Base-by-base conservation (phyloP, 1,140 invertebrate species). In the Chionoecetes opilio region DNA sequence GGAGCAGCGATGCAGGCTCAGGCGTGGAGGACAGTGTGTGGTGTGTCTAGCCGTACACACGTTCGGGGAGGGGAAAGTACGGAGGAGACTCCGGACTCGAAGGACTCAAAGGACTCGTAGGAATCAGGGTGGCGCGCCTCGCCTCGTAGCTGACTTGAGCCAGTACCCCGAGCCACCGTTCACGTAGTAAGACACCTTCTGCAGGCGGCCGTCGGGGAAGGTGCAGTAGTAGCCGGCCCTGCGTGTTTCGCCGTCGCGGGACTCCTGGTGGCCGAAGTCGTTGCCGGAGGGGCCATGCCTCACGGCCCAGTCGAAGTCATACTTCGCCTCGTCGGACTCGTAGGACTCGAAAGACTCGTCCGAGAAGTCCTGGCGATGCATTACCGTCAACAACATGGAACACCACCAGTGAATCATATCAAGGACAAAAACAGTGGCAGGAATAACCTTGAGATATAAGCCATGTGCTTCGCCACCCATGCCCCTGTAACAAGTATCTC, bases 271-370 rank as follows among this genome's bases (percentile, higher is more conserved):
- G 17, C 94, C 89, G 90, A 92, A 98, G 97, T 97, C 98, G 31
- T 98, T 97, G 91, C 97, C 97, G 93, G 98, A 98, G 95, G 97
- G 97, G 95, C 97, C 97, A 96, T 98, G 98, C 96, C 98, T 98
- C 29, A 98, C 98, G 96, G 98, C 98, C 96, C 98, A 98, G 96
- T 98, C 97, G 97, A 98, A 98, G 96, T 98, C 97, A 95, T 98
- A 98, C n/a, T 75, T 75, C 21, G 63, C 63, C 63, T 75, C 63
- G 21, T 17, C 26, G 21, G 63, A 75, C 63, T 98, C 75, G 85
- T 38, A 31, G 35, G 34, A 84, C 41, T 41, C n/a, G 34, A 38
- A 9, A 9, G 37, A 38, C n/a, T n/a, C n/a, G 0, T 14, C 34
- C 0, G 85, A 87, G 38, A 37, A 34, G 34, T 34, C 14, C 32